Evolutionary conservation across 2,113 vertebrate genomes (phyloP).

Genomic region (Peromyscus californicus): DNA sequence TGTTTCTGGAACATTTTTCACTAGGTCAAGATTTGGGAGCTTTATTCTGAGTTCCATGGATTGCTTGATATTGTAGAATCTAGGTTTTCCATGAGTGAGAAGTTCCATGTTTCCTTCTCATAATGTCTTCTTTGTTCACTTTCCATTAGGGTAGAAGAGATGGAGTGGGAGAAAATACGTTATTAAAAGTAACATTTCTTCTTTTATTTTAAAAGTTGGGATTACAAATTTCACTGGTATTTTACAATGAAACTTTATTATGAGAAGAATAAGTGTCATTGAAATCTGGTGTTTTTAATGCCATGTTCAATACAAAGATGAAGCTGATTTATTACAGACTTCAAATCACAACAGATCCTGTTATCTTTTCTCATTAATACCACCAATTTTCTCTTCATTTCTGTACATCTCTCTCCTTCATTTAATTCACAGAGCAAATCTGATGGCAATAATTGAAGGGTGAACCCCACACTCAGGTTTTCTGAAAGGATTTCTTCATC

Average conservation of each 20-base stretch:
- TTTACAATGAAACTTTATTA: background rate
- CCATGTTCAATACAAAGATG: background rate
- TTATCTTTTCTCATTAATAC: background rate
- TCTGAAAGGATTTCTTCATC: constrained; percentile 21
- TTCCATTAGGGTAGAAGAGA: background rate
- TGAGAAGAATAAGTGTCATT: background rate
- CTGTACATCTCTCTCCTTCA: background rate
- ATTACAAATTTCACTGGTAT: background rate
- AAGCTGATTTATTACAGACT: background rate
- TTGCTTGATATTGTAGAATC: background rate
- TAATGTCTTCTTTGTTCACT: background rate
- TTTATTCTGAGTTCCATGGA: background rate
- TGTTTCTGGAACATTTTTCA: background rate
- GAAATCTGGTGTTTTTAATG: constrained; percentile 4
- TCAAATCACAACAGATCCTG: background rate
- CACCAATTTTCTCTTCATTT: background rate
- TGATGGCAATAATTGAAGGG: background rate
- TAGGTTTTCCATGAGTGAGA: background rate
- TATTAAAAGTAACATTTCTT: background rate
- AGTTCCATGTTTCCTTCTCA: background rate
- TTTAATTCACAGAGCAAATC: constrained; percentile 31
- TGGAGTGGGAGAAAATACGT: background rate
- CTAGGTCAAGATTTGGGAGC: background rate
- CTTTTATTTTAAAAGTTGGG: background rate
- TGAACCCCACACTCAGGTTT: background rate